phyloP scores from a whole-genome alignment of 2,113 vertebrate species.

The Tragelaphus scriptus region DNA sequence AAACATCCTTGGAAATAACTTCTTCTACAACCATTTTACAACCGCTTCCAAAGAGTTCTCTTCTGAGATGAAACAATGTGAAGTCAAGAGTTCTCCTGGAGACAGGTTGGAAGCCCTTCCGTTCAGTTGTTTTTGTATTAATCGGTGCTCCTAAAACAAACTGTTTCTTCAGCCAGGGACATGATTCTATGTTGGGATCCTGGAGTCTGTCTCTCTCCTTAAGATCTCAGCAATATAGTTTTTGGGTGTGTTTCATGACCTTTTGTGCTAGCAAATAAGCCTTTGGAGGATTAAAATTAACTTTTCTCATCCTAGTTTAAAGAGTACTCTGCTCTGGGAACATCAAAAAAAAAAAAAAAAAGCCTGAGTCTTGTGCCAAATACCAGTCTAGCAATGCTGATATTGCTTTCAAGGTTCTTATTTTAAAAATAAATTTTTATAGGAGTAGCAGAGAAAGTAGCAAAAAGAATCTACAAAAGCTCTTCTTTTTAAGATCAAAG shows the following conservation, averaged over 20 bases:
- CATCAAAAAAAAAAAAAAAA: not conserved
- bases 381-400: not conserved
- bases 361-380: constrained; percentile 21
- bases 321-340: constrained; percentile 57
- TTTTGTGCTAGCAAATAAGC: constrained; percentile 66
- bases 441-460: not conserved
- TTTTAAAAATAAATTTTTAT: constrained; percentile 14
- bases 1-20: not conserved
- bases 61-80: not conserved
- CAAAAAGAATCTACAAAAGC: not conserved
- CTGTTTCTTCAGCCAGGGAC: not conserved
- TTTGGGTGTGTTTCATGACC: constrained; percentile 54
- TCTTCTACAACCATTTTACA: not conserved
- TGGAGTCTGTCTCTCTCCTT: not conserved
- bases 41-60: not conserved
- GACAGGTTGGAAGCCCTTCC: not conserved
- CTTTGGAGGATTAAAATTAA: constrained; percentile 66
- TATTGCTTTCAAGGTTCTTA: constrained; percentile 14
- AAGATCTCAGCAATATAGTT: constrained; percentile 3
- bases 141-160: not conserved
- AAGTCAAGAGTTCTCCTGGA: not conserved
- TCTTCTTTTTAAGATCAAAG: not conserved
- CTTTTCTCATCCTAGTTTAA: constrained; percentile 67
- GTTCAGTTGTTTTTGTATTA: not conserved
- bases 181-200: not conserved